A percentile compares a stretch with the other conserved stretches of the same genome.
Evolutionary conservation across 2,888 invertebrate species (phyloP).

Genomic region (Heteromyza rotundicornis): DNA sequence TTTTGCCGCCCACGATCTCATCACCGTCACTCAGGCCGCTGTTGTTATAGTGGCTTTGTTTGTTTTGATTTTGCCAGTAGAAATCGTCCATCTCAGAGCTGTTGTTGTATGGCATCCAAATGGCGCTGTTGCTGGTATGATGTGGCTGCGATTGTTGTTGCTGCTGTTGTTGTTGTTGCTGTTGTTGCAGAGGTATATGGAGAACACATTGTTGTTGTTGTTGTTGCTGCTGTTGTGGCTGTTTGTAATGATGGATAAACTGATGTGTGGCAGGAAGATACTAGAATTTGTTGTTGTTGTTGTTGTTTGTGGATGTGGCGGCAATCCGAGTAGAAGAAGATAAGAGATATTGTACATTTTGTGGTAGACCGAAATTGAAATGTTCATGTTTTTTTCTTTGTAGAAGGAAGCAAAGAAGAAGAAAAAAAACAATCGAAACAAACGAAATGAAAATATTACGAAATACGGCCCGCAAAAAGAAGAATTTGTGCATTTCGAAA

Average conservation of each 20-base stretch:
- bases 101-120: neutral
- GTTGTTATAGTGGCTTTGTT: slow-evolving; percentile 9
- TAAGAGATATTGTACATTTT: neutral
- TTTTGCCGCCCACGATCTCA: slow-evolving; percentile 33
- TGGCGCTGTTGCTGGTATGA: slow-evolving; percentile 4
- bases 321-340: neutral
- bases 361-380: slow-evolving; percentile 20
- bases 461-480: neutral
- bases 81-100: slow-evolving; percentile 44
- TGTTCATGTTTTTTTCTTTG: slow-evolving; percentile 23
- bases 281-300: slow-evolving; percentile 28
- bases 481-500: neutral
- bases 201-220: slow-evolving; percentile 22
- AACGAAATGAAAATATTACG: neutral
- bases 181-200: slow-evolving; percentile 23
- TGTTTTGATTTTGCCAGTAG: slow-evolving; percentile 41
- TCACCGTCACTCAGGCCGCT: neutral
- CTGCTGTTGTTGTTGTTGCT: slow-evolving; percentile 35
- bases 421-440: neutral
- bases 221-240: slow-evolving; percentile 32
- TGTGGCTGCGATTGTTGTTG: slow-evolving; percentile 10
- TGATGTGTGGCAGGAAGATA: slow-evolving; percentile 52
- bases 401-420: neutral
- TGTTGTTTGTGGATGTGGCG: slow-evolving; percentile 2
- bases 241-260: slow-evolving; percentile 48